Evolutionary conservation across 2,797 vertebrate species (phyloP).

Genomic region (Microctenopoma steveboyesi): DNA sequence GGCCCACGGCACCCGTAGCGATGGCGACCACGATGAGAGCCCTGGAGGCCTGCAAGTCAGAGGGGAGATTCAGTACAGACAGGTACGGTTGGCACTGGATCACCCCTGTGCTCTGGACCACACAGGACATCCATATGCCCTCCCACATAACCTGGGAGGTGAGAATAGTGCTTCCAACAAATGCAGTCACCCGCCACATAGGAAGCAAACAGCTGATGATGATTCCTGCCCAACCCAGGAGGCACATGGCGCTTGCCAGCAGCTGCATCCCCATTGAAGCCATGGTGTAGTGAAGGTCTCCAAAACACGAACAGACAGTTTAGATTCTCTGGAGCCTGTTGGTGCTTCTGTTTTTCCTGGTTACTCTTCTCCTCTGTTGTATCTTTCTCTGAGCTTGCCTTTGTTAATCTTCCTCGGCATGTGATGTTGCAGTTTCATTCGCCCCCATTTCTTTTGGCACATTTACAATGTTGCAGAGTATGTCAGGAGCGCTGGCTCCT

Average conservation of each 20-base stretch:
- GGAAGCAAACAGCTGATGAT: conserved; percentile 80
- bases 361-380: conserved; percentile 3
- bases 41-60: conserved; percentile 80
- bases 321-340: neutral
- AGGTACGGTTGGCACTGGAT: conserved; percentile 82
- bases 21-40: conserved; percentile 79
- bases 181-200: conserved; percentile 84
- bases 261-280: conserved; percentile 81
- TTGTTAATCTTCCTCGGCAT: conserved; percentile 25
- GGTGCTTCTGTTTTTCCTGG: neutral
- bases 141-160: conserved; percentile 83
- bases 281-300: conserved; percentile 67
- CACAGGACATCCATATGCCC: conserved; percentile 85
- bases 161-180: conserved; percentile 83
- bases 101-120: conserved; percentile 81
- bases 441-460: conserved; percentile 14
- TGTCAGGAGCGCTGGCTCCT: neutral
- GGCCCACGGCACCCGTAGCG: conserved; percentile 65
- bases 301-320: too few species aligned
- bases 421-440: conserved; percentile 2
- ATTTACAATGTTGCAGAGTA: conserved; percentile 7
- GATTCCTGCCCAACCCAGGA: conserved; percentile 80
- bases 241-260: conserved; percentile 78
- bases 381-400: neutral
- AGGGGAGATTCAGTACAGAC: conserved; percentile 77